Base-by-base conservation (phyloP, 64 coral and sea anemone species). In the Platygyra sinensis region DNA sequence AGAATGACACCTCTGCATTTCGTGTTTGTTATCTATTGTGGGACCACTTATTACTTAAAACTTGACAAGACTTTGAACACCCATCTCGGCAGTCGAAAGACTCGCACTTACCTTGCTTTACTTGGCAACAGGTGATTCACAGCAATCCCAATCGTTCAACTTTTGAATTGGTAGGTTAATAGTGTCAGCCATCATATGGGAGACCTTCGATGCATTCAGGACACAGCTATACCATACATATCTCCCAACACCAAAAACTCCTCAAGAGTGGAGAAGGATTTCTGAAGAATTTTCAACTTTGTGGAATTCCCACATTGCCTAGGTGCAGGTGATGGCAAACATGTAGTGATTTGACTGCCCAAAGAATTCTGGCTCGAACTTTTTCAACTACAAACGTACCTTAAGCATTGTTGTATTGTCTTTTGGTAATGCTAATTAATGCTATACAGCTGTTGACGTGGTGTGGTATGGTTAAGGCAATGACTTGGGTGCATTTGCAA, bases 311-410 rank as follows among this genome's bases (percentile, higher is more conserved):
- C 73, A 71, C 24, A 87, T 59, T 93, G 83, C 33, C 9, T 93
- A 60, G 91, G 83, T 25, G 83, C 83, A 38, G 75, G 60, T 11
- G 91, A 93, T 83, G 91, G 83, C 9, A 93, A 93, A 36, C 83
- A 87, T 33, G 60, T 91, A 50, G 74, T 80, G 19, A 93, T 93
- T 18, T 10, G n/a, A n/a, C n/a, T n/a, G n/a, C n/a, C n/a, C n/a
- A n/a, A n/a, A n/a, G n/a, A n/a, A n/a, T n/a, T n/a, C n/a, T n/a
- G 91, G 91, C 6, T 93, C 91, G 8, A 87, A 87, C 54, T 93
- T 75, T 38, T 93, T 76, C 77, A 92, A 92, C 46, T 92, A 92
- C 27, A 93, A 93, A 87, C 62, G 62, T 15, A 80, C 76, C 13
- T 87, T 87, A 80, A 93, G 83, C 29, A 80, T 93, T 62, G 84